Evolutionary conservation across 2,888 invertebrate species (phyloP).

Genomic region (Pantelozetes paolii): DNA sequence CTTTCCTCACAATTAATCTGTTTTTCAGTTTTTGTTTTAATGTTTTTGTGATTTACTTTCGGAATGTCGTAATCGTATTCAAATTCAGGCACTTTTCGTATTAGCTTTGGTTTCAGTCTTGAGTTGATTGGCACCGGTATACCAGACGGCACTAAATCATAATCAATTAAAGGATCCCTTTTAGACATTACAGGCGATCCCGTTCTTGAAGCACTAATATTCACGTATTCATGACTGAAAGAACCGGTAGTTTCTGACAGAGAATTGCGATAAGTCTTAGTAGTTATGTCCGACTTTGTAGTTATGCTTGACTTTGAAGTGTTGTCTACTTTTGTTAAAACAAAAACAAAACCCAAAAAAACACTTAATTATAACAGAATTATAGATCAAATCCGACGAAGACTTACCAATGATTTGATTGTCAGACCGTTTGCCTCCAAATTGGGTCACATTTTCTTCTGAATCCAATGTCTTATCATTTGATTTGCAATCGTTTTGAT

Average conservation of each 20-base stretch:
- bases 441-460: background rate
- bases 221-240: background rate
- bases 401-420: background rate
- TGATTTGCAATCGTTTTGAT: slow-evolving; percentile 10
- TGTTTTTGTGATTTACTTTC: no score
- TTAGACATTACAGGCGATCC: background rate
- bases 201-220: background rate
- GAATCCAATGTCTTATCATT: background rate
- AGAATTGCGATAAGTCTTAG: no score
- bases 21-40: background rate
- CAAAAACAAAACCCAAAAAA: background rate
- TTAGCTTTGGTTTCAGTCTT: background rate
- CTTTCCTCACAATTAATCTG: background rate
- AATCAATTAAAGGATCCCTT: slow-evolving; percentile 24
- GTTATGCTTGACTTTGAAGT: background rate
- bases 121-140: slow-evolving; percentile 15
- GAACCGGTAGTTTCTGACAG: background rate
- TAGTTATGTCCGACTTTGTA: background rate
- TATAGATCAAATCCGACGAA: background rate
- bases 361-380: background rate
- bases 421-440: background rate
- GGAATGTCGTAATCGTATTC: slow-evolving; percentile 26
- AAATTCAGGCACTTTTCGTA: background rate
- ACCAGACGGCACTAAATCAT: slow-evolving; percentile 19
- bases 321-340: background rate